phyloP scores from a whole-genome alignment of 2,797 vertebrate species.

The Enteromius thamalakanensis region DNA sequence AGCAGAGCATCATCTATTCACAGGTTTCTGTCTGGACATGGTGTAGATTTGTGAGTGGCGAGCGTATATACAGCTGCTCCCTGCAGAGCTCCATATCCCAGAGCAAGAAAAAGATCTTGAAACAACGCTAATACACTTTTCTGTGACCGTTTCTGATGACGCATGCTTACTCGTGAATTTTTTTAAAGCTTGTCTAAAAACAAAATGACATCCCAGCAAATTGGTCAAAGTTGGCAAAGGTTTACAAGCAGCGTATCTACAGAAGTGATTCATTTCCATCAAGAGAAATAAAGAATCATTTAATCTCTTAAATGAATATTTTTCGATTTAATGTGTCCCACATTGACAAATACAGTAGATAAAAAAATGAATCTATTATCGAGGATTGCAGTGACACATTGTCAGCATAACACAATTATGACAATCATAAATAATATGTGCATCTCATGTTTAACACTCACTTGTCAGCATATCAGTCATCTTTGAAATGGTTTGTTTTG shows the following conservation, averaged over 20 bases:
- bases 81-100: neutral
- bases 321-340: neutral
- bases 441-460: neutral
- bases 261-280: neutral
- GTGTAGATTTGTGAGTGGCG: slow-evolving; percentile 16
- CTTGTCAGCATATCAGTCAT: neutral
- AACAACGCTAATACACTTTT: slow-evolving; percentile 1
- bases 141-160: slow-evolving; percentile 5
- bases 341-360: neutral
- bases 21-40: slow-evolving; percentile 18
- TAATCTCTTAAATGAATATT: neutral
- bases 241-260: neutral
- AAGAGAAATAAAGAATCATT: neutral
- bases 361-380: neutral
- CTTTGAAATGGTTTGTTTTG: neutral
- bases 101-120: neutral
- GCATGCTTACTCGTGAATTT: slow-evolving; percentile 20
- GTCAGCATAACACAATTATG: neutral
- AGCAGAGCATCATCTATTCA: slow-evolving; percentile 19
- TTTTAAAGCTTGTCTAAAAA: slow-evolving; percentile 28
- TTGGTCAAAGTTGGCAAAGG: neutral
- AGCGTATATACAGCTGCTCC: slow-evolving; percentile 26
- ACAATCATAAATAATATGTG: neutral
- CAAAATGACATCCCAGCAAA: slow-evolving; percentile 4
- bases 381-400: neutral